These are phyloP conservation scores for Pedionomus torquatus DNA, from an alignment of 2,113 vertebrate genomes.

Conservation along the genomic window DNA sequence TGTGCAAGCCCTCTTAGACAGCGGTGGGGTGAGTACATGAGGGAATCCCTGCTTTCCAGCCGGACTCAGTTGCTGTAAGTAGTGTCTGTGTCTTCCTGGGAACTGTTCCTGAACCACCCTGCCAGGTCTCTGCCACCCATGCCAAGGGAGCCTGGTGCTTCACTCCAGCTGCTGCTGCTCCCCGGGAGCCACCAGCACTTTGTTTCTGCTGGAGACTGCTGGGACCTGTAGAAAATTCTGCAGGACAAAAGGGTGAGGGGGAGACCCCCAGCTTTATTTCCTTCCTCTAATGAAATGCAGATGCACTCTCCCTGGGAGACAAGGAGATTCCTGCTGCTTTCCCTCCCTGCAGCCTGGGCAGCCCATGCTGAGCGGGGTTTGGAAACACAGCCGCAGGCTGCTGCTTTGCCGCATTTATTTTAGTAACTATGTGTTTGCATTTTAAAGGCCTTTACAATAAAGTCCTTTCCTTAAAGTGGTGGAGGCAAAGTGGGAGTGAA, in stretches of 20 bases:
- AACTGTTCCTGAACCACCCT: not conserved
- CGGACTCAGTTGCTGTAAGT: not conserved
- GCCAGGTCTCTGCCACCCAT: not conserved
- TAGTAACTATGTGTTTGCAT: constrained; percentile 31
- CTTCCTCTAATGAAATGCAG: constrained; percentile 24
- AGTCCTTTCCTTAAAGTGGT: not conserved
- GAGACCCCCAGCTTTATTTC: not conserved
- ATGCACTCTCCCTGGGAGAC: not conserved
- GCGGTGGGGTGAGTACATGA: not conserved
- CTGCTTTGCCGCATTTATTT: not conserved
- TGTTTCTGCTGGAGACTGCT: not conserved
- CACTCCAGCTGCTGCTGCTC: not conserved
- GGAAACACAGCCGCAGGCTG: not conserved
- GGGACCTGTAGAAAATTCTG: not conserved
- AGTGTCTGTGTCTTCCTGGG: not conserved
- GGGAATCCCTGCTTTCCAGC: not conserved
- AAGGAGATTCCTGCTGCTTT: constrained; percentile 3
- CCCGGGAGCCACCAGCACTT: not conserved
- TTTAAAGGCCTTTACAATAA: not conserved
- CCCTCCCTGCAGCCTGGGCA: not conserved
- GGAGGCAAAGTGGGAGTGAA: not conserved
- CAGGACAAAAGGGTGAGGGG: not conserved
- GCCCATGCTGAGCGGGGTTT: constrained; percentile 11
- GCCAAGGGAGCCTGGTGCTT: not conserved
- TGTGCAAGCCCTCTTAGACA: not conserved